phyloP scores from a whole-genome alignment of 2,888 invertebrate species.

The Meganola albula region DNA sequence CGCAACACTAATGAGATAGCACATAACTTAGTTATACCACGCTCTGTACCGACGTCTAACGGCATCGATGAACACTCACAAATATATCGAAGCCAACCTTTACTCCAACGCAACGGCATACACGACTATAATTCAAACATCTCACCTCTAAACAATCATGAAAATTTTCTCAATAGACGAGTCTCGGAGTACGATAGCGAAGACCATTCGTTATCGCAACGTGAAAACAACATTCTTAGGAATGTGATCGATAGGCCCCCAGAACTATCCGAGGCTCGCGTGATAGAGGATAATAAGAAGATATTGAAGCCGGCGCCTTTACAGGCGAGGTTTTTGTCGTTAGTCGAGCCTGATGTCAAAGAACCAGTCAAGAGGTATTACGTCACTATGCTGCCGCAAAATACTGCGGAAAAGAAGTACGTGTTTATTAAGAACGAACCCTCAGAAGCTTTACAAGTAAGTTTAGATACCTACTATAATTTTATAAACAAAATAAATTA shows the following conservation, averaged over 20 bases:
- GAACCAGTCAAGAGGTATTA: slow-evolving; percentile 59
- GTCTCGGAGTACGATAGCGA: slow-evolving; percentile 67
- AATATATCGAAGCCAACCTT: slow-evolving; percentile 36
- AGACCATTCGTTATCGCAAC: slow-evolving; percentile 48
- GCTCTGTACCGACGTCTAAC: slow-evolving; percentile 46
- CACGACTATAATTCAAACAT: slow-evolving; percentile 52
- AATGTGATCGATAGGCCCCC: slow-evolving; percentile 47
- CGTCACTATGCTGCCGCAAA: slow-evolving; percentile 58
- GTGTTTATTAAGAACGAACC: slow-evolving; percentile 81
- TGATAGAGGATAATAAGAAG: slow-evolving; percentile 51
- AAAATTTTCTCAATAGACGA: slow-evolving; percentile 59
- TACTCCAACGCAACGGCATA: slow-evolving; percentile 55
- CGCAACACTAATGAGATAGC: slow-evolving; percentile 52
- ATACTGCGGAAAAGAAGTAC: slow-evolving; percentile 77
- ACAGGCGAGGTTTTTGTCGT: slow-evolving; percentile 56
- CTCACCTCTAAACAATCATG: slow-evolving; percentile 54
- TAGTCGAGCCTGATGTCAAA: slow-evolving; percentile 54
- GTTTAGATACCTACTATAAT: too few relatives aligned
- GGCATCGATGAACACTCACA: slow-evolving; percentile 67
- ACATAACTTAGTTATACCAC: slow-evolving; percentile 59
- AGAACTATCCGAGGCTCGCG: slow-evolving; percentile 55
- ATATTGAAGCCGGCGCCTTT: slow-evolving; percentile 66
- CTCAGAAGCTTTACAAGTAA: slow-evolving; percentile 63
- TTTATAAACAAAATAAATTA: too few relatives aligned
- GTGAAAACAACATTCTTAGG: slow-evolving; percentile 42